Conservation (phyloP, 2,113 vertebrate species). For the Rhodinocichla rosea region DNA sequence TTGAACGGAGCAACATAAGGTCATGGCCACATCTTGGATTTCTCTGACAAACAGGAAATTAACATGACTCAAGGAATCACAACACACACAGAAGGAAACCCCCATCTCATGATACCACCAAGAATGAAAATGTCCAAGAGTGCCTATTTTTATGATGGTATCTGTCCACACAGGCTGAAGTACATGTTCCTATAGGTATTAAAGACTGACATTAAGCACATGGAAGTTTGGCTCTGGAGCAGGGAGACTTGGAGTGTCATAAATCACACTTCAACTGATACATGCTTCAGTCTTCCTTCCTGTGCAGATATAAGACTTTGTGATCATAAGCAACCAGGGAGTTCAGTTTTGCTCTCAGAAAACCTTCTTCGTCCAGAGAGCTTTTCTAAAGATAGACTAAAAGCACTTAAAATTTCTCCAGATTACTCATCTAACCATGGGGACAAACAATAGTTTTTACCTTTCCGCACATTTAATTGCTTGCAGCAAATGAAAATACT, state of each 20-base stretch:
- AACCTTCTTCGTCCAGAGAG: not conserved
- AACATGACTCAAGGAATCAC: constrained; percentile 8
- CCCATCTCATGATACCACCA: not conserved
- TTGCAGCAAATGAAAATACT: not conserved
- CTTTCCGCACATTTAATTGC: not conserved
- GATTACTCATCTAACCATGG: not conserved
- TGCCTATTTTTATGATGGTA: not conserved
- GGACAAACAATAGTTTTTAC: not conserved
- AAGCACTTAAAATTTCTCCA: not conserved
- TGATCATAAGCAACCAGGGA: not conserved
- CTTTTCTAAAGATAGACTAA: not conserved
- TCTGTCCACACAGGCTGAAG: not conserved
- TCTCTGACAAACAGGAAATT: constrained; percentile 38
- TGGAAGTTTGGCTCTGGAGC: not conserved
- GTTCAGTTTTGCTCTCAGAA: not conserved
- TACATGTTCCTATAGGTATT: not conserved
- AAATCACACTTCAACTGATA: not conserved
- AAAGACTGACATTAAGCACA: not conserved
- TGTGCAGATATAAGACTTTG: not conserved
- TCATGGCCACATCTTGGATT: not conserved
- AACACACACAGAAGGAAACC: not conserved
- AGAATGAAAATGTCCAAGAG: not conserved
- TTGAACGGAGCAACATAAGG: not conserved
- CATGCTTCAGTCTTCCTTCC: not conserved
- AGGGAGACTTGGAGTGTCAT: not conserved